Base-by-base conservation (phyloP, 2,113 vertebrate genomes). In the Larimichthys polyactis region DNA sequence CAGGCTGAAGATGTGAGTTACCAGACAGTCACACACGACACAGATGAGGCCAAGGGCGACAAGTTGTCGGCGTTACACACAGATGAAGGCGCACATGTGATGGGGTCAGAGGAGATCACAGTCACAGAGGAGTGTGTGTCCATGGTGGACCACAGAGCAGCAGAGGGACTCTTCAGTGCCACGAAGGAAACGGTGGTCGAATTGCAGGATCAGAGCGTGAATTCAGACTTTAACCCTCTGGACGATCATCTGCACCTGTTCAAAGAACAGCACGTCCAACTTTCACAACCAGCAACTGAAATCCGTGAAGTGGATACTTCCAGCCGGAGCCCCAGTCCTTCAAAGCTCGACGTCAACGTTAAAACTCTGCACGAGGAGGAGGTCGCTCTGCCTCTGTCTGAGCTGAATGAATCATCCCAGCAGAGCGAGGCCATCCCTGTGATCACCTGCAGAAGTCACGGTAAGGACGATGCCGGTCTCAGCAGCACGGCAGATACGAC, bases 371-470 rank as follows among this genome's bases (percentile, higher is more conserved):
- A 20, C 0, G 1, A 22, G 20, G 15, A 75, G 49, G 59, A 49
- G 8, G 36, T 14, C 22, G 48, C 5, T 16, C 1, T 16, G 11
- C 40, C 10, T 49, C 54, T 9, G 46, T 57, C 17, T 44, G 75
- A 83, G 40, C 1, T 19, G 58, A 74, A 84, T 44, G 19, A 69
- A 20, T 1, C 36, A 12, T 27, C 49, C 14, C 29, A 32, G 20
- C 60, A 46, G 48, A 75, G 40, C 1, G 11, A 63, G 3, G 29
- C 76, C 8, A n/a, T 83, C 63, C 69, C 84, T 2, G 62, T 83
- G 51, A 68, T 24, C 7, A 7, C 49, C 63, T 16, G 20, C 19
- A 48, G 36, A 48, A 58, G 17, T 48, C 20, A 2, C 11, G 4
- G 11, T 11, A 49, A 74, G 54, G 59, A 81, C 0, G 71, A 79